Evolutionary conservation across 2,113 vertebrate genomes (phyloP), one percentile per base, ranked within the genome.

Genomic region (Bolborhynchus lineola): DNA sequence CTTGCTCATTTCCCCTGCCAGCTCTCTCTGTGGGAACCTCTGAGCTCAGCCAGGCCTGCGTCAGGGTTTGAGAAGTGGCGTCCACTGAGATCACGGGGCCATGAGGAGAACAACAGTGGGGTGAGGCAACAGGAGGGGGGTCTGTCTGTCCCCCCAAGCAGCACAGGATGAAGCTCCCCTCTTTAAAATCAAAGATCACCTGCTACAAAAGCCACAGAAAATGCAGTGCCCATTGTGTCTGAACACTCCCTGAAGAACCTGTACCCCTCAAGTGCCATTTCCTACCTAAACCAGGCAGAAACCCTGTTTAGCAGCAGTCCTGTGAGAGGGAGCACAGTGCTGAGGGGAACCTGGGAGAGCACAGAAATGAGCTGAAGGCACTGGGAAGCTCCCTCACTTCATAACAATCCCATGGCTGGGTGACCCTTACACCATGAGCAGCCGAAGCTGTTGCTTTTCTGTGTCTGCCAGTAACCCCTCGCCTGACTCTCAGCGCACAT

Each of bases 81-180:
- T 37, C 29, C 78, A 26, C 26, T 33, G 53, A 72, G 72, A 64
- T 29, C 33, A 17, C 1, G 37, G 63, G 79, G 63, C 55, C 70
- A 29, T 2, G 93, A 89, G 96, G 72, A 97, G 86, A 94, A 95
- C 84, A 92, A 78, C 76, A 93, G 82, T 92, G 76, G 89, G 81
- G 63, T 18, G 33, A 93, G 84, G 91, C 80, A 95, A 96, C 4
- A 44, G 52, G 53, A 79, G 85, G 42, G 71, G 93, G 79, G 71
- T 53, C 67, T 90, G 69, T n/a, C 76, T 86, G 67, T 69, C 96
- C 41, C 49, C 84, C 81, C 21, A 81, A 81, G 93, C 75, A 85
- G 70, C 46, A 74, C 78, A 13, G 82, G 81, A 90, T 64, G 67
- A 75, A 92, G 78, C 29, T 86, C 69, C 42, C 86, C 41, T 60